Conservation (phyloP, 2,797 vertebrate genomes). For the Siniperca obscura region DNA sequence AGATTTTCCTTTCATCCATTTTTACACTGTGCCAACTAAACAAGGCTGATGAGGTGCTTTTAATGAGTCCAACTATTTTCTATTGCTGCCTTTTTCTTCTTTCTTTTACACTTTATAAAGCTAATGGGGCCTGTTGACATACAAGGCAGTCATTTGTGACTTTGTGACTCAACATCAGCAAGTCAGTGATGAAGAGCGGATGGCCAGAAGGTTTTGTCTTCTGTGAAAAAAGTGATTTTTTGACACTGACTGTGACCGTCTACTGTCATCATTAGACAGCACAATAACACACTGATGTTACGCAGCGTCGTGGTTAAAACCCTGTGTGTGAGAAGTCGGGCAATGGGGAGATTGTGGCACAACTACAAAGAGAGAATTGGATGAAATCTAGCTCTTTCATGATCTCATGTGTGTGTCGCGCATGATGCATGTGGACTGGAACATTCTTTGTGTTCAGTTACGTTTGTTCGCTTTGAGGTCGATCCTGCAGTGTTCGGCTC, state of each 20-base stretch:
- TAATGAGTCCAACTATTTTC: constrained; percentile 15
- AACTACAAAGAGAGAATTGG: constrained; percentile 45
- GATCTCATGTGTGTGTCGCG: constrained; percentile 7
- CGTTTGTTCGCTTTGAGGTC: constrained; percentile 75
- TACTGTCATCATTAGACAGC: constrained; percentile 21
- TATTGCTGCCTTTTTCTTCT: not conserved
- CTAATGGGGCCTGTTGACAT: not conserved
- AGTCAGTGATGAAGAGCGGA: not conserved
- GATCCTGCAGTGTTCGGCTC: constrained; percentile 84
- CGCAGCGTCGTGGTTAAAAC: not conserved
- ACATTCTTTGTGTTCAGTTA: constrained; percentile 57
- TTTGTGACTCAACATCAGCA: constrained; percentile 27
- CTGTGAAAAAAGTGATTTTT: constrained; percentile 6
- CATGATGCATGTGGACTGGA: not conserved
- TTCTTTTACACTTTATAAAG: constrained; percentile 2
- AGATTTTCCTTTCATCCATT: not conserved
- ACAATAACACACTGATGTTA: not conserved
- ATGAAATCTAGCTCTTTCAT: constrained; percentile 37
- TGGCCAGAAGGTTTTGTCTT: constrained; percentile 2
- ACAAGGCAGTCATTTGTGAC: constrained; percentile 4
- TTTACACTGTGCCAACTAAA: not conserved
- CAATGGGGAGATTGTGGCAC: constrained; percentile 37
- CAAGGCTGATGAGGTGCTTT: not conserved
- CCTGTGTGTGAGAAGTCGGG: constrained; percentile 28
- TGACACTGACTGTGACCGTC: not conserved